Base-by-base conservation (phyloP, 2,888 invertebrate genomes). In the Acrocyrtus sp. region DNA sequence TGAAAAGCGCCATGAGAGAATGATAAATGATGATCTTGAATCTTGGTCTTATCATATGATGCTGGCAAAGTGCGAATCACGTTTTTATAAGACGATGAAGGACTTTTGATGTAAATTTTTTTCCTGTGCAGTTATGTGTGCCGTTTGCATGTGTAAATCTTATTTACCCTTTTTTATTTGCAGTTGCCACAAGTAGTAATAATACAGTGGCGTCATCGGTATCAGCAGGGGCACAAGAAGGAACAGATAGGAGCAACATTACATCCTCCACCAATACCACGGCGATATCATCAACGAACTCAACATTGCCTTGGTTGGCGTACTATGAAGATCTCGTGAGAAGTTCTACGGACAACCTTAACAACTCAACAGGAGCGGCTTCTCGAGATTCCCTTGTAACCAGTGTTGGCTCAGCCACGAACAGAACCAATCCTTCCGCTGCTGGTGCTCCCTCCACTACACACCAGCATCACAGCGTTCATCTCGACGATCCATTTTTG, bases 291-390 rank as follows among this genome's bases (percentile, higher is more conserved):
- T 24, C 56, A 21, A 19, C 39, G n/a, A 58, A 51, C 67, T 58
- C 58, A 58, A 67, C 67, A 58, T 72, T 74, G 41, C 72, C 76
- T 48, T 80, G 80, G 80, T 62, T 80, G 34, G 21, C 58, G 22
- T 77, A 53, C 68, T 80, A 80, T 48, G 75, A 75, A 29, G 58
- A 72, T 60, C 72, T 79, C 48, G 69, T 72, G 61, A 72, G 67
- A 72, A 68, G 43, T 57, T 72, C 76, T 62, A 75, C 68, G 21
- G 51, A 50, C 58, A 67, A 57, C 67, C 53, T 45, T 48, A 57
- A 56, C 66, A 24, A 50, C 15, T 17, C 60, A 15, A 10, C 22
- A 19, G 24, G 50, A 1, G 39, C 60, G 15, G 26, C 63, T 43
- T 27, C 54, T 24, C 65, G 34, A 47, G 53, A 61, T 39, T 48